Conservation (phyloP, 2,888 invertebrate species). For the Dryomyza anilis region DNA sequence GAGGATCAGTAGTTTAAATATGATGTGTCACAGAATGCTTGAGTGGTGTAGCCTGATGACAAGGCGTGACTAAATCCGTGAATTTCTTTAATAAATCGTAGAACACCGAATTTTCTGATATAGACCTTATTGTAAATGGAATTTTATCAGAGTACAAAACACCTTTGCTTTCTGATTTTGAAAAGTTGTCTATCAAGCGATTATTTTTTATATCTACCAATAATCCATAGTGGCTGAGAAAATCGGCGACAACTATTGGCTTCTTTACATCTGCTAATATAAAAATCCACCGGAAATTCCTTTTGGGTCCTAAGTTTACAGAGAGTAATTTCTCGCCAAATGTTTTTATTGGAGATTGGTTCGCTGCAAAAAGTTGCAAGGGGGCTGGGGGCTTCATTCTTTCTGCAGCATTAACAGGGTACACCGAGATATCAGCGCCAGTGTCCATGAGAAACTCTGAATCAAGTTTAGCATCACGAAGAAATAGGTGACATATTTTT, state of each 20-base stretch:
- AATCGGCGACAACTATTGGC: not conserved
- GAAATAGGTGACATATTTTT: not conserved
- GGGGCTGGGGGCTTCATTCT: not conserved
- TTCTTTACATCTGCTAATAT: not conserved
- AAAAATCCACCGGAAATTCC: conserved; percentile 1
- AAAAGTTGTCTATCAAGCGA: too few relatives aligned
- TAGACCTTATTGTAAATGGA: too few relatives aligned
- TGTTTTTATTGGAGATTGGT: too few relatives aligned
- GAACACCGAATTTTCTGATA: too few relatives aligned
- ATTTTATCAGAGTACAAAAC: too few relatives aligned
- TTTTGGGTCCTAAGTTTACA: not conserved
- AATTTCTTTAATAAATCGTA: too few relatives aligned
- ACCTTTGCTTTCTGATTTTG: too few relatives aligned
- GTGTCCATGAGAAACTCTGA: conserved; percentile 2
- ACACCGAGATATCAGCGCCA: not conserved
- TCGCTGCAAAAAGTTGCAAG: not conserved
- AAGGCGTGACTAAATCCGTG: too few relatives aligned
- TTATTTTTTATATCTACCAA: not conserved
- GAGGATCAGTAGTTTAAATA: too few relatives aligned
- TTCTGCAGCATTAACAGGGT: not conserved
- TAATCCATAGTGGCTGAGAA: not conserved
- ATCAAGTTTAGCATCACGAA: not conserved
- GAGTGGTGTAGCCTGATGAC: too few relatives aligned
- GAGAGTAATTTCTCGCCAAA: too few relatives aligned
- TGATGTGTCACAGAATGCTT: too few relatives aligned